Evolutionary conservation across 92 coral and sea anemone genomes (phyloP), one percentile per base, ranked within the genome.

Genomic region (Paragorgia papillata): DNA sequence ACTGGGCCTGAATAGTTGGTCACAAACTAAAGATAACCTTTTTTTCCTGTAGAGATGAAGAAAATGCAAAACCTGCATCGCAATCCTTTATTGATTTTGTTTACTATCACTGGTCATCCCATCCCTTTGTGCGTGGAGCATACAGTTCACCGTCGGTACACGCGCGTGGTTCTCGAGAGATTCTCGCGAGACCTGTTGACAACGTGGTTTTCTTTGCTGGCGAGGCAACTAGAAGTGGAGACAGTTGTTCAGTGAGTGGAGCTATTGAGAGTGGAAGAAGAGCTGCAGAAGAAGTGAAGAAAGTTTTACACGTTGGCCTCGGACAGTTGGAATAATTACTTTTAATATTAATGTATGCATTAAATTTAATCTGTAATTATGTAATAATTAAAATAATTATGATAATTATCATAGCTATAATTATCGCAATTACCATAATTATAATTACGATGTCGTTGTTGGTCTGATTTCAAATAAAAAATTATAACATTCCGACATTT

Each of bases 101-200:
- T 20, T 91, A 88, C 68, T 85, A 86, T 39, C 95, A 94, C 73
- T 94, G 98, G 98, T 91, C 91, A 18, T 88, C 86, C 15, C 88
- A 94, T 61, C 98, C 95, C 22, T 94, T 73, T 41, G 80, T 94
- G 55, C 97, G 98, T 25, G 97, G 97, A 9, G 98, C 92, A 1
- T 94, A 94, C 64, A 91, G 95, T 61, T 86, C 95, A 14, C 98
- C 95, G 2, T 91, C 97, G 49, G 95, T 30, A 17, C 74, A 83
- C 84, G 88, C 98, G 76, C 57, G 86, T 34, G 89, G 88, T 12
- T 56, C 85, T 75, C 97, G 90, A 14, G 69, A 91, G 62, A 82
- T 87, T 68, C 89, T 94, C 53, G 97, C 95, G 31, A 82, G 59
- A 26, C 85, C 95, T 28, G 83, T 95, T 58, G 83, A 63, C 3